Conservation (phyloP, 2,888 invertebrate species). For the Anticlea derivata region DNA sequence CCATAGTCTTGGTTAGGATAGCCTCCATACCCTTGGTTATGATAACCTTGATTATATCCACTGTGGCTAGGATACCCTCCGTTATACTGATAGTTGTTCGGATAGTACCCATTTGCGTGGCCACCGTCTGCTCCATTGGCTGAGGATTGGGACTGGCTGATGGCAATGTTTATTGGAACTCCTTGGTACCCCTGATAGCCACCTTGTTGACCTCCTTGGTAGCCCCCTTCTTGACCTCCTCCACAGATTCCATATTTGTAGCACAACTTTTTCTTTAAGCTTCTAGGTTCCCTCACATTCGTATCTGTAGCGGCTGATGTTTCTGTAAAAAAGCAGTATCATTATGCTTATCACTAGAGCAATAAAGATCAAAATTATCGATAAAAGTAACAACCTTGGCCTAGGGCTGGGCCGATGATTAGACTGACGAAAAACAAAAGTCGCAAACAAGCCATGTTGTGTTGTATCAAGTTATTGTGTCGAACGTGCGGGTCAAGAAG, state of each 20-base stretch:
- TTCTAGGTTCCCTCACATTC: constrained; percentile 49
- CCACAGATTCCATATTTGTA: constrained; percentile 60
- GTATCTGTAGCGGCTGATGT: constrained; percentile 37
- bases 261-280: constrained; percentile 56
- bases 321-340: constrained; percentile 41
- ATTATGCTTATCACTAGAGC: constrained; percentile 29
- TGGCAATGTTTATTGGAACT: constrained; percentile 69
- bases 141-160: constrained; percentile 75
- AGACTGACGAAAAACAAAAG: constrained; percentile 48
- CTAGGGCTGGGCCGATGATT: constrained; percentile 48
- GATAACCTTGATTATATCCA: constrained; percentile 34
- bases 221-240: constrained; percentile 33
- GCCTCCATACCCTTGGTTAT: constrained; percentile 37
- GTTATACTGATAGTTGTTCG: constrained; percentile 62
- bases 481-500: constrained; percentile 54
- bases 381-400: constrained; percentile 61
- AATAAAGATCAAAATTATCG: constrained; percentile 18
- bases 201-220: constrained; percentile 42
- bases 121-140: constrained; percentile 65
- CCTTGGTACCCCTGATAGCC: constrained; percentile 39
- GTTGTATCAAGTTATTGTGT: constrained; percentile 50
- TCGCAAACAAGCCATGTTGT: constrained; percentile 51
- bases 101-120: constrained; percentile 54
- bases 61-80: constrained; percentile 40
- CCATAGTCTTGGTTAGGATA: constrained; percentile 40